Base-by-base conservation (phyloP, 2,113 vertebrate species). In the Gymnogyps californianus region DNA sequence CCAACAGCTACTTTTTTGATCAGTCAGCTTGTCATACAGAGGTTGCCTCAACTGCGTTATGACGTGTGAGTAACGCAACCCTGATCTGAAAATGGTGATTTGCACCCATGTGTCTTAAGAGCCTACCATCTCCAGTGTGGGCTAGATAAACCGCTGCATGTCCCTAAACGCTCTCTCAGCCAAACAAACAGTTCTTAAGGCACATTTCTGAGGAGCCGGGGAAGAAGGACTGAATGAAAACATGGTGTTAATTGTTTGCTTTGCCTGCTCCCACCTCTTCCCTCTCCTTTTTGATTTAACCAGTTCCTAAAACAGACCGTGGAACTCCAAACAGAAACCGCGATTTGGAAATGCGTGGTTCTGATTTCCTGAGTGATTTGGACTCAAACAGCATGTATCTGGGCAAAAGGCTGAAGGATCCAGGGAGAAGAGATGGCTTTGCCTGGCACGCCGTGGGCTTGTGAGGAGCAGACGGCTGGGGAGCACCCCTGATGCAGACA, bases 331-430 rank as follows among this genome's bases (percentile, higher is more conserved):
- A 2, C 29, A 54, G n/a, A 18, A 18, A 2, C 44, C 5, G 25
- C 7, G 2, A 6, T 3, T 7, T 4, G 38, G 18, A 11, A 18
- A 28, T 0, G 11, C 8, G 2, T 0, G 32, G 12, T 8, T 16
- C 46, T 7, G 13, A 19, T 8, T 20, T 15, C 28, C 31, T 16
- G 28, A 26, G 54, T 2, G 71, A 18, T 7, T 0, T 0, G 59
- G 7, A 20, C 49, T 47, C 58, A 3, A 7, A 22, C 52, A 34
- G 32, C 3, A 10, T 3, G 13, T 5, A 9, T 4, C 4, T 1
- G 52, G 28, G 32, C 44, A 8, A 3, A 3, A 16, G 9, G 20
- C 77, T 6, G 24, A 2, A 17, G 20, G 49, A 19, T 4, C 16
- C 26, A 5, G 36, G 28, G 8, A 6, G 13, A 21, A 12, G 3